Evolutionary conservation across 2,888 invertebrate species (phyloP).

Genomic region (Agapostemon virescens): DNA sequence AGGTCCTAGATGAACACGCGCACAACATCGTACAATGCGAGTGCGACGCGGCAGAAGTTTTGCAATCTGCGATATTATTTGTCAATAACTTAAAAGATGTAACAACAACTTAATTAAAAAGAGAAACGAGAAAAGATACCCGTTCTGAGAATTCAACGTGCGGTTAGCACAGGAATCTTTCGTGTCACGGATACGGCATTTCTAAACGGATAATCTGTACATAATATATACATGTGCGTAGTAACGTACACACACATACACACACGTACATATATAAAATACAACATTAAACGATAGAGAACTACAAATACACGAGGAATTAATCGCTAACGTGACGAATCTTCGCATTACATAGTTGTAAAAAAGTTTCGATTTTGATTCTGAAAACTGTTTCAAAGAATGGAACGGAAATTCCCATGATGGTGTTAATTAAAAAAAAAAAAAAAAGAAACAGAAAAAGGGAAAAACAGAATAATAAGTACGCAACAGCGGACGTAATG

Average conservation of each 20-base stretch:
- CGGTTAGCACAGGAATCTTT: constrained; percentile 42
- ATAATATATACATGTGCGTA: background rate
- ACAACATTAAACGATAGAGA: constrained; percentile 18
- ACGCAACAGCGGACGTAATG: constrained; percentile 33
- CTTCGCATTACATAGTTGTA: background rate
- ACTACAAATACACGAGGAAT: constrained; percentile 9
- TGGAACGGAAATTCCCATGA: background rate
- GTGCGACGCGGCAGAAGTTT: background rate
- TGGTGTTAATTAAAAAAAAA: background rate
- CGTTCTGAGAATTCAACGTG: constrained; percentile 18
- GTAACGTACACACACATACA: background rate
- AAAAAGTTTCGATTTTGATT: constrained; percentile 1
- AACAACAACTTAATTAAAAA: constrained; percentile 11
- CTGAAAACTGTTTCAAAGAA: background rate
- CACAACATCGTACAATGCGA: constrained; percentile 9
- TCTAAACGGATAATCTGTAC: constrained; percentile 20
- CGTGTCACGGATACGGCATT: constrained; percentile 17
- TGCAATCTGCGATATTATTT: constrained; percentile 12
- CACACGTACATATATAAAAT: constrained; percentile 17
- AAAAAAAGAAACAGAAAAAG: too few relatives aligned
- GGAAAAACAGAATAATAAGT: constrained; percentile 30
- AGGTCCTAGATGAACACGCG: constrained; percentile 16
- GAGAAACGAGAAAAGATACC: constrained; percentile 2
- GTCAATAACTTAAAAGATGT: constrained; percentile 44
- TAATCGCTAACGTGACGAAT: constrained; percentile 1